Base-by-base conservation (phyloP, 1,140 invertebrate genomes). In the Protaetia brevitarsis region DNA sequence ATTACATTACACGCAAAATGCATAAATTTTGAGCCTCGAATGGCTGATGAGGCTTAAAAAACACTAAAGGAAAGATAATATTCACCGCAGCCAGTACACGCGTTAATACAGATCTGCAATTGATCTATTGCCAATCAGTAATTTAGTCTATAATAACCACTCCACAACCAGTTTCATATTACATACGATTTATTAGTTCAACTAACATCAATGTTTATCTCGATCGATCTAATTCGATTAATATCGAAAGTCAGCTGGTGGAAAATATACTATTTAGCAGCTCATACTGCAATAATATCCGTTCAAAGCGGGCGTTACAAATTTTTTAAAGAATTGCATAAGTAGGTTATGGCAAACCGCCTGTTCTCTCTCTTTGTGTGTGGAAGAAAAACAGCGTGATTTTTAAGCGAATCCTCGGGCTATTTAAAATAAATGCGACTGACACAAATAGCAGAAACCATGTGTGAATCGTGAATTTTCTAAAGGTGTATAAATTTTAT, bases 141-240 rank as follows among this genome's bases (percentile, higher is more conserved):
- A 37, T 11, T 37, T 37, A 37, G n/a, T 10, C 34, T 13, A 37
- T 37, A 37, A 37, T 37, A 16, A 37, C 34, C n/a, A 11, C 16
- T 37, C 16, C n/a, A 37, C 16, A 11, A 16, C 11, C 3, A 37
- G 41, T 51, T 51, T 51, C 41, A 26, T 19, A 23, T 51, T 51
- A 19, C 41, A 51, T 10, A 21, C 13, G 8, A 11, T 34, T 5
- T 10, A 23, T 51, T 8, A 10, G 21, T 51, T 51, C 8, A 51
- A 19, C 3, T 8, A 5, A 51, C 19, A 51, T 23, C 19, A 51
- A 13, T 51, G 41, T 51, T 51, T 51, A 51, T 51, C 41, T 0
- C 19, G 16, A 23, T 19, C 41, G 16, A 51, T 51, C 41, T 51
- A 51, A 51, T 51, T 8, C 41, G 41, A 51, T 51, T 51, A 51